phyloP scores from a whole-genome alignment of 2,113 vertebrate genomes.

The Oryzias woworae region DNA sequence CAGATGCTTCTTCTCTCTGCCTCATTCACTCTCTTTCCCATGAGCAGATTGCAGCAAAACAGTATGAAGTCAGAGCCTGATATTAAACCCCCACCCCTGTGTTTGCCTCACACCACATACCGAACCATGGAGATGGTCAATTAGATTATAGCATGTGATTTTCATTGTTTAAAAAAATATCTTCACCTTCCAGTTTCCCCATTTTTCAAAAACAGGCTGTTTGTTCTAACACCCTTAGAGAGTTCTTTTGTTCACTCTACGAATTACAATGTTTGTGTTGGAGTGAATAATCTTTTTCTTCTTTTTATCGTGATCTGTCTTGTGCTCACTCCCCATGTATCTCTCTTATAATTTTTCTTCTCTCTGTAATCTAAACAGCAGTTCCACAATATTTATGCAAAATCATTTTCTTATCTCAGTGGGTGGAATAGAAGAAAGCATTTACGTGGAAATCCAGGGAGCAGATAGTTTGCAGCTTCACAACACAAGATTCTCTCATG shows the following conservation, averaged over 20 bases:
- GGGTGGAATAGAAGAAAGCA: conserved; percentile 9
- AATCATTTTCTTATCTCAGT: conserved; percentile 34
- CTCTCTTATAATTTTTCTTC: conserved; percentile 11
- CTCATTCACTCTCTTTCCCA: conserved; percentile 20
- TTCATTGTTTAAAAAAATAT: conserved; percentile 14
- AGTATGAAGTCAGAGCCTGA: conserved; percentile 17
- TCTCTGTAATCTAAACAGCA: conserved; percentile 44
- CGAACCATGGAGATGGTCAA: conserved; percentile 49
- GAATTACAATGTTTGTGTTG: conserved; percentile 30
- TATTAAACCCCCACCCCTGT: conserved; percentile 30
- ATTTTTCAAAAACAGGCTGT: conserved; percentile 30
- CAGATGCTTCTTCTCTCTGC: conserved; percentile 20
- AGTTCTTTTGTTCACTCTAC: conserved; percentile 5
- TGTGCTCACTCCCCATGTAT: conserved; percentile 31
- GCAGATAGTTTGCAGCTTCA: conserved; percentile 26
- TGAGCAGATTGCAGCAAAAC: conserved; percentile 23
- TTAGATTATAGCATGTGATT: conserved; percentile 40
- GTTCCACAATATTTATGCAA: conserved; percentile 55
- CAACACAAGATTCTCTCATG: conserved; percentile 37
- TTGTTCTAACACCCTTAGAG: conserved; percentile 9
- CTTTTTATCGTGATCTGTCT: conserved; percentile 37
- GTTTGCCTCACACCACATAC: conserved; percentile 17
- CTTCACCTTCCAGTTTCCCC: conserved; percentile 17
- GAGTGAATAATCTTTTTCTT: conserved; percentile 33
- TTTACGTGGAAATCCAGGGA: conserved; percentile 12